Conservation (phyloP, 1,140 invertebrate species). For the Musca vetustissima region DNA sequence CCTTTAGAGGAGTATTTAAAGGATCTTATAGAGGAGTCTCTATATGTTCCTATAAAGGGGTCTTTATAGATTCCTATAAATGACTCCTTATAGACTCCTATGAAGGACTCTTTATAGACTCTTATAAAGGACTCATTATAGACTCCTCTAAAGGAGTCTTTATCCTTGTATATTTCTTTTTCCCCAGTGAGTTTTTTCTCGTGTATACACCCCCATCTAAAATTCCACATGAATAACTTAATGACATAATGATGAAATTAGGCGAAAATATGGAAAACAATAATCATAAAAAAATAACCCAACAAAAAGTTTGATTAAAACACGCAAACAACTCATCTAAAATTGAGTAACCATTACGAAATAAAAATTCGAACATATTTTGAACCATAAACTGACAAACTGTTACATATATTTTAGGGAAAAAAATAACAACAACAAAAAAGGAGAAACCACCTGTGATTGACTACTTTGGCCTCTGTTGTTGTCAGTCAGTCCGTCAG, state of each 20-base stretch:
- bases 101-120: no score
- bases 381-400: background rate
- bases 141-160: no score
- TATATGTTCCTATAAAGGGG: no score
- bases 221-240: background rate
- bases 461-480: background rate
- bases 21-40: no score
- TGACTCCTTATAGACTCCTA: no score
- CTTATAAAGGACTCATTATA: no score
- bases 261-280: background rate
- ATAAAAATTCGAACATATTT: background rate
- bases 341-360: background rate
- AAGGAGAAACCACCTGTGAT: slow-evolving; percentile 8
- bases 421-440: no score
- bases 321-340: slow-evolving; percentile 20
- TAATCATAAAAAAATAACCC: background rate
- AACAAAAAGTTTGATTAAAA: background rate
- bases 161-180: no score
- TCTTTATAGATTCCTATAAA: no score
- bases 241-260: slow-evolving; percentile 3
- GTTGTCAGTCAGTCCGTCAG: no score
- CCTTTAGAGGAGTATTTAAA: no score
- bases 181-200: no score
- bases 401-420: background rate
- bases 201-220: background rate